Percentiles rank a stretch among this genome's conserved stretches.
These are phyloP conservation scores for Crocallis elinguaria DNA, from an alignment of 2,888 invertebrate species.

Conservation along the genomic window DNA sequence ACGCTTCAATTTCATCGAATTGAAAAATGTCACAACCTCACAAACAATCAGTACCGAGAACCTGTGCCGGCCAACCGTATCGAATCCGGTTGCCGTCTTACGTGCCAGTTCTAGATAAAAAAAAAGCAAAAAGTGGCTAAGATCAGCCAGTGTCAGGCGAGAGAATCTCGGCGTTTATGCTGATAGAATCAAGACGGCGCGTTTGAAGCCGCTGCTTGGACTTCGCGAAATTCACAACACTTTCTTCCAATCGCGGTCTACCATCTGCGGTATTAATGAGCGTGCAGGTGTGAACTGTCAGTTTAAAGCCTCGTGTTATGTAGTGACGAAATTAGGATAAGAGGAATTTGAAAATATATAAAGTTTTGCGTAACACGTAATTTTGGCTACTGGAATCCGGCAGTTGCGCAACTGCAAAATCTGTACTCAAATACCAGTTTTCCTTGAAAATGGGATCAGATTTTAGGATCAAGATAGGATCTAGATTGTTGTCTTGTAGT, in stretches of 20 bases:
- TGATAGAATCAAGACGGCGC: conserved; percentile 36
- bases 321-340: conserved; percentile 28
- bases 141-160: conserved; percentile 35
- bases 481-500: too few relatives aligned
- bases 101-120: conserved; percentile 30
- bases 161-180: conserved; percentile 39
- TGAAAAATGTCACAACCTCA: conserved; percentile 22
- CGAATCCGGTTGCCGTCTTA: conserved; percentile 43
- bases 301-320: conserved; percentile 22
- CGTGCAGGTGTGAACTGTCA: conserved; percentile 48
- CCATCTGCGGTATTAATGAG: conserved; percentile 58
- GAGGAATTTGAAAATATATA: conserved; percentile 16
- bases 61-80: conserved; percentile 11
- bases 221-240: conserved; percentile 46
- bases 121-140: conserved; percentile 34
- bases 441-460: conserved; percentile 1
- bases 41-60: conserved; percentile 43
- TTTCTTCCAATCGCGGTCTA: conserved; percentile 50
- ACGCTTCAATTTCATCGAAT: conserved; percentile 8
- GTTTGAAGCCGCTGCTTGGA: conserved; percentile 47
- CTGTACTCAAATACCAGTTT: conserved; percentile 4
- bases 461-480: neutral
- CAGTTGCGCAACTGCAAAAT: conserved; percentile 2
- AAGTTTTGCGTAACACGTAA: conserved; percentile 3
- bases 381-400: conserved; percentile 16